Conservation (phyloP, 2,113 vertebrate species). For the Neodontobutis hainanensis region DNA sequence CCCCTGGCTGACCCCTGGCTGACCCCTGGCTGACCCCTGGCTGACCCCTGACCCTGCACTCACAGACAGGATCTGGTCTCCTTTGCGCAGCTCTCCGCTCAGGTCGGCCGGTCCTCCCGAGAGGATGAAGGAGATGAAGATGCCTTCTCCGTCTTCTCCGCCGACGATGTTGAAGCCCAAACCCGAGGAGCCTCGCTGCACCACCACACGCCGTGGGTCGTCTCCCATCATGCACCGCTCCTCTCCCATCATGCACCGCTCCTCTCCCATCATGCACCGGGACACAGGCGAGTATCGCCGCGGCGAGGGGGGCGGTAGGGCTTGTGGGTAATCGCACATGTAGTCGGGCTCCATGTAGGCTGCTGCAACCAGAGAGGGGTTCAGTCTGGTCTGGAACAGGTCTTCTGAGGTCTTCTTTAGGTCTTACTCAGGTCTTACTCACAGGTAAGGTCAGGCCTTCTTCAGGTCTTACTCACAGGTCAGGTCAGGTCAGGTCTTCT, state of each 20-base stretch:
- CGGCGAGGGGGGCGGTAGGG: conserved; percentile 87
- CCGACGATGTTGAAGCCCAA: conserved; percentile 48
- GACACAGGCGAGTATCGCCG: conserved; percentile 85
- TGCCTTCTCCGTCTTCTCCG: conserved; percentile 2
- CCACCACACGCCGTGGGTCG: conserved; percentile 81
- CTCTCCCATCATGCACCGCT: too few relatives aligned
- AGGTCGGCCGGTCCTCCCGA: conserved; percentile 89
- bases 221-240: conserved; percentile 84
- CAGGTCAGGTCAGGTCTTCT: too few relatives aligned
- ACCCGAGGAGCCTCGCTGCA: conserved; percentile 86
- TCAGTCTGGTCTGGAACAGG: too few relatives aligned
- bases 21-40: too few relatives aligned
- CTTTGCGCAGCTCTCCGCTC: conserved; percentile 87
- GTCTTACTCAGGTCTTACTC: not conserved
- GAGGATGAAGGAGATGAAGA: conserved; percentile 80
- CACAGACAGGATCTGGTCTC: conserved; percentile 86
- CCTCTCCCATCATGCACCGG: conserved; percentile 83
- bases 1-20: too few relatives aligned
- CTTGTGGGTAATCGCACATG: conserved; percentile 87
- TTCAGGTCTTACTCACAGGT: too few relatives aligned
- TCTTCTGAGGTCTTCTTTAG: too few relatives aligned
- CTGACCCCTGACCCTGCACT: conserved; percentile 11
- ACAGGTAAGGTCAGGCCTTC: not conserved
- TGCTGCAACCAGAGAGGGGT: conserved; percentile 35
- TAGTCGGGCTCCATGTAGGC: conserved; percentile 90